Percentiles rank a stretch among this genome's conserved stretches.
Evolutionary conservation across 2,113 vertebrate species (phyloP).

Genomic region (Cynopterus brachyotis): DNA sequence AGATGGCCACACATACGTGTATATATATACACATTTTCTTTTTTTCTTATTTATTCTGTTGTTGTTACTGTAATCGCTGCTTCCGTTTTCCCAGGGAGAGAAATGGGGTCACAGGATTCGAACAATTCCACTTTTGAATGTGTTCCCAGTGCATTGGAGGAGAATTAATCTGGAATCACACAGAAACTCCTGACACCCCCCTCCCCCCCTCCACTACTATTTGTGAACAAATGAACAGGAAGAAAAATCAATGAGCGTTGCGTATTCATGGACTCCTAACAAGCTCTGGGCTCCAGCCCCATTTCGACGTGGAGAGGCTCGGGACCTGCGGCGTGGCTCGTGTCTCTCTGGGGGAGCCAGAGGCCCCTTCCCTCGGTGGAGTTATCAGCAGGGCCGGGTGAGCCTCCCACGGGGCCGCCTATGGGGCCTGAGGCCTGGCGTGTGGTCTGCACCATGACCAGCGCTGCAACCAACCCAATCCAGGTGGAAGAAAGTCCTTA

Average conservation of each 20-base stretch:
- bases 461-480: background rate
- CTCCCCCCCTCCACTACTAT: no score
- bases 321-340: fast-evolving
- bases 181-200: background rate
- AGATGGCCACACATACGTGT: no score
- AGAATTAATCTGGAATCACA: background rate
- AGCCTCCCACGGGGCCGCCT: fast-evolving
- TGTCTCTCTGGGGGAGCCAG: background rate
- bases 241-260: background rate
- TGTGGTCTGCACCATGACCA: no score
- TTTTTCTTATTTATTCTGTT: background rate
- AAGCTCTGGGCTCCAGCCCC: background rate
- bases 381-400: fast-evolving
- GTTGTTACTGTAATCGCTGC: background rate
- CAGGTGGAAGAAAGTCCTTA: background rate
- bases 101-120: background rate
- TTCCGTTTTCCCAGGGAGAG: background rate
- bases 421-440: background rate
- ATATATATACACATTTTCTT: background rate
- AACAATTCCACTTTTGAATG: background rate
- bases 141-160: background rate
- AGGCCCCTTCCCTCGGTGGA: fast-evolving
- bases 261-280: background rate
- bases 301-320: background rate
- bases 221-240: background rate